Conservation (phyloP, 2,888 invertebrate genomes). For the Sylvicola fuscatus region DNA sequence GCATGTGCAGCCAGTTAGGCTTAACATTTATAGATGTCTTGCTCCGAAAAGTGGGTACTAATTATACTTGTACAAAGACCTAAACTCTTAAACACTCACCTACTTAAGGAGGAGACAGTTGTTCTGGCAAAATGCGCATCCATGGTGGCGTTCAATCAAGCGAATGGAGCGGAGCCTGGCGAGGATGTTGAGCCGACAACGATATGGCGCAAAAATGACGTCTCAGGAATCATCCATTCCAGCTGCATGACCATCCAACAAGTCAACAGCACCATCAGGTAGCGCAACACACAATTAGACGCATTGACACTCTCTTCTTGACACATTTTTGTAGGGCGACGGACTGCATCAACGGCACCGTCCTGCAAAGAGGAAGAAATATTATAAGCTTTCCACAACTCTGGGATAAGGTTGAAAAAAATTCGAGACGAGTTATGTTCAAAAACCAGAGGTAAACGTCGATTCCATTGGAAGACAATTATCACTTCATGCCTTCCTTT, state of each 20-base stretch:
- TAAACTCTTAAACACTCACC: too few relatives aligned
- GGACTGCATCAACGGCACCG: conserved; percentile 52
- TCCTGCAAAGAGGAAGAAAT: conserved; percentile 22
- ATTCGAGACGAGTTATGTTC: too few relatives aligned
- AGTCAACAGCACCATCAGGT: too few relatives aligned
- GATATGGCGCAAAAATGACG: conserved; percentile 34
- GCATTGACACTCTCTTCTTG: too few relatives aligned
- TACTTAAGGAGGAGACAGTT: conserved; percentile 40
- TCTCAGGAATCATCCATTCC: conserved; percentile 23
- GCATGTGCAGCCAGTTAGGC: conserved; percentile 30
- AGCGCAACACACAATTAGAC: too few relatives aligned
- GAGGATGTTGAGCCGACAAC: conserved; percentile 21
- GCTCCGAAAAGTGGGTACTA: too few relatives aligned
- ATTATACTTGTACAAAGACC: too few relatives aligned
- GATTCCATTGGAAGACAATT: too few relatives aligned
- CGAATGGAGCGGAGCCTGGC: conserved; percentile 26
- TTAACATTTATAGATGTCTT: conserved; percentile 30
- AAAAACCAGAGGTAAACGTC: too few relatives aligned
- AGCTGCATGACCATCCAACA: conserved; percentile 38
- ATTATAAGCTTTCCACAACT: too few relatives aligned
- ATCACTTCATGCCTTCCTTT: not conserved
- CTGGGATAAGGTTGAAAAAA: too few relatives aligned
- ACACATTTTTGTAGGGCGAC: conserved; percentile 29
- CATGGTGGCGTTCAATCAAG: conserved; percentile 34
- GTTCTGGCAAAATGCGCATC: conserved; percentile 36